Evolutionary conservation across 2,888 invertebrate genomes (phyloP), one percentile per base, ranked within the genome.

Genomic region (Agonopterix subpropinquella): DNA sequence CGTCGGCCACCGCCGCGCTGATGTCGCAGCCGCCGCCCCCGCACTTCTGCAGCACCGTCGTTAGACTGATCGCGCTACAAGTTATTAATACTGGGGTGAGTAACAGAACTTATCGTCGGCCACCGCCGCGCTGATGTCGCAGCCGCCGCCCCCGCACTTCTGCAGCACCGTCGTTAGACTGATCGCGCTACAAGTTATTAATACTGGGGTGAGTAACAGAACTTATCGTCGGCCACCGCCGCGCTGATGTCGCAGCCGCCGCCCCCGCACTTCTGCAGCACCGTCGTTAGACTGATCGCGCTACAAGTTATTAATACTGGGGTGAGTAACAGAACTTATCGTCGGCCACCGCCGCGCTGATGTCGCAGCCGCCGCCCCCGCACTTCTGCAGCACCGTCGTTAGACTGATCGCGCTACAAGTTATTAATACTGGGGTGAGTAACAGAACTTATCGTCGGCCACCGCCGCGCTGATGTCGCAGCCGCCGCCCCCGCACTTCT

Each of bases 371-470:
- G 52, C 98, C 98, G 2, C 98, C 98, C 36, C 94, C 95, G 46
- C 94, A 96, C 69, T 99, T 99, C 85, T 98, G 97, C 73, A 96
- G 98, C 36, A 97, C 97, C 44, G 98, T 98, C n/a, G 95, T 99
- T 43, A 91, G 98, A 55, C 89, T 99, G 43, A 95, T 98, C 50
- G 97, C 98, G 1, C 90, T 98, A 57, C 98, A 99, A 86, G 96
- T 99, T 71, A 93, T 98, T 58, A 97, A 98, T 49, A 92, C 97
- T 13, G 97, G 97, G 68, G 96, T 95, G 86, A 89, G 89, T 48
- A 8, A 39, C 15, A 15, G 1, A 15, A 15, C 15, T 15, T 15
- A 13, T 94, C 95, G 35, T 95, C 95, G 36, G 95, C 96, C 11
- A 94, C 95, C 1, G 94, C 95, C 11, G 96, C 96, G 9, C 84